A percentile compares a stretch with the other conserved stretches of the same genome.
These are phyloP conservation scores for Serripes groenlandicus DNA, from an alignment of 2,888 invertebrate genomes.

Conservation along the genomic window DNA sequence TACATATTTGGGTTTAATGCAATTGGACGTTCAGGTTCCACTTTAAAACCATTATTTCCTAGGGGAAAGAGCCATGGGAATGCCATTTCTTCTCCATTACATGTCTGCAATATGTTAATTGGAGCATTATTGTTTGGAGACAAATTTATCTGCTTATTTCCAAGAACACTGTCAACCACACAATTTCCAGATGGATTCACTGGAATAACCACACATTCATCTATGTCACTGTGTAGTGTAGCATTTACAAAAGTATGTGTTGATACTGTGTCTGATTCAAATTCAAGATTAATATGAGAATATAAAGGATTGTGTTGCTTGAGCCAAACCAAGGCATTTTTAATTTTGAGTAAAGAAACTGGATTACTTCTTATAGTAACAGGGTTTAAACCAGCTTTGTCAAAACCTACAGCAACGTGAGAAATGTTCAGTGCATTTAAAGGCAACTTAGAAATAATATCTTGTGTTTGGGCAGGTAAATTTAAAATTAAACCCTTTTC, in stretches of 20 bases:
- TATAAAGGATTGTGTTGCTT: neutral
- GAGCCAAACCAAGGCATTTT: neutral
- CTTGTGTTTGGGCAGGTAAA: conserved; percentile 3
- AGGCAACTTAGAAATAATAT: neutral
- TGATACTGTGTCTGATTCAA: neutral
- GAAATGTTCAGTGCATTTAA: neutral
- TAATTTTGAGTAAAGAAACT: neutral
- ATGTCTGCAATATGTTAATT: neutral
- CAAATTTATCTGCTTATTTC: neutral
- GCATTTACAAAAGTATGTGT: neutral
- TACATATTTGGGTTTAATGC: conserved; percentile 41
- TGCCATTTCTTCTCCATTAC: conserved; percentile 50
- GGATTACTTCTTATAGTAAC: neutral
- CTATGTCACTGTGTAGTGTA: neutral
- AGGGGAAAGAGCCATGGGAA: conserved; percentile 62
- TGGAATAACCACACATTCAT: neutral
- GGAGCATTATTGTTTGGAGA: neutral
- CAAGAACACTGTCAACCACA: neutral
- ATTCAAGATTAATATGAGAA: neutral
- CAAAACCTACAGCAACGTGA: neutral
- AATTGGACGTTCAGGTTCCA: neutral
- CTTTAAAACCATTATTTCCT: conserved; percentile 36
- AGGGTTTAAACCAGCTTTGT: neutral
- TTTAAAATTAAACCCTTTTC: conserved; percentile 42
- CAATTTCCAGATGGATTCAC: neutral